Conservation (phyloP, 2,888 invertebrate genomes). For the Cynaeus angustus region DNA sequence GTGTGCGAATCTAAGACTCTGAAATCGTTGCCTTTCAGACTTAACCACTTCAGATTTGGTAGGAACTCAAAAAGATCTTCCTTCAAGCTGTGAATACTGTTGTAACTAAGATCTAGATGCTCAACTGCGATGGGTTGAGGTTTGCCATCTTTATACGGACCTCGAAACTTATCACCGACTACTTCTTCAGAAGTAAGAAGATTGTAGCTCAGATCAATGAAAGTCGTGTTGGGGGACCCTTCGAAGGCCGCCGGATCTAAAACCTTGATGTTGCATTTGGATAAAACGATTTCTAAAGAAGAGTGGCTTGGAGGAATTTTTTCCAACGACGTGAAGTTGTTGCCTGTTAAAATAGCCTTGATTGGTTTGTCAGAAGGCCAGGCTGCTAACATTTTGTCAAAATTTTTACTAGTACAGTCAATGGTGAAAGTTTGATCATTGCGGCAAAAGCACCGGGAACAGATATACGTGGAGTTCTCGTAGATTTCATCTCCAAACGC, state of each 20-base stretch:
- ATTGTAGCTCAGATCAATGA: conserved; percentile 77
- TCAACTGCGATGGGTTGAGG: conserved; percentile 77
- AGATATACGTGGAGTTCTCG: conserved; percentile 57
- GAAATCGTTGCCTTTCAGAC: conserved; percentile 78
- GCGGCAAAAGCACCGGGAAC: conserved; percentile 59
- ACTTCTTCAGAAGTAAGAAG: conserved; percentile 76
- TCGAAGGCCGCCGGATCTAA: conserved; percentile 74
- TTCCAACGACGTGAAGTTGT: conserved; percentile 68
- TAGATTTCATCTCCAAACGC: conserved; percentile 50
- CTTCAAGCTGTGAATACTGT: conserved; percentile 78
- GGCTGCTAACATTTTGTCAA: conserved; percentile 64
- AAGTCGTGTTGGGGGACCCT: conserved; percentile 69
- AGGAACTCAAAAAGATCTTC: conserved; percentile 78
- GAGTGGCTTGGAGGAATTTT: conserved; percentile 67
- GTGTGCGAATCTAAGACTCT: conserved; percentile 77
- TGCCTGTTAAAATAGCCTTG: conserved; percentile 75
- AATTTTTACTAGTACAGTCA: conserved; percentile 62
- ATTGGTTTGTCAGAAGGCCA: conserved; percentile 69
- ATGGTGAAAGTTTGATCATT: conserved; percentile 59
- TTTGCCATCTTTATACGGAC: conserved; percentile 74
- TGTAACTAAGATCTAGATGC: conserved; percentile 78
- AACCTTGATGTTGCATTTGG: conserved; percentile 73
- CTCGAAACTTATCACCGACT: conserved; percentile 79
- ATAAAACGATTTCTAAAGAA: conserved; percentile 73
- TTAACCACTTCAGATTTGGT: conserved; percentile 76